These are phyloP conservation scores for Cheilosia vernalis DNA, from an alignment of 2,888 invertebrate genomes.

Conservation along the genomic window DNA sequence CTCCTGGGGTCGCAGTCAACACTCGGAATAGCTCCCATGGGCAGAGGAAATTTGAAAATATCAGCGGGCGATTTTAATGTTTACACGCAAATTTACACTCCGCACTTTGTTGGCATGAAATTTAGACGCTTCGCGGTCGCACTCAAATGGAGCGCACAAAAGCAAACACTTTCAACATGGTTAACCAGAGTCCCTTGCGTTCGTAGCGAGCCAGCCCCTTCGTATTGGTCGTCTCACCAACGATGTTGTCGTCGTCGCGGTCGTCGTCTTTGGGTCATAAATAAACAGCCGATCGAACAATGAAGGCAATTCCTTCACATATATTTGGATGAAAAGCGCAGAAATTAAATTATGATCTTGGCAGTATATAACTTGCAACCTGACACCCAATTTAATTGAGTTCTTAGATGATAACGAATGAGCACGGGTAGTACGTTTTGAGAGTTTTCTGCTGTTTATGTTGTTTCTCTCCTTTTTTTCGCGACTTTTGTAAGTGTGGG, in stretches of 20 bases:
- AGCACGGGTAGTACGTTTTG: constrained; percentile 57
- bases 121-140: constrained; percentile 67
- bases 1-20: constrained; percentile 75
- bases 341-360: constrained; percentile 74
- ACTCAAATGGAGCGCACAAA: constrained; percentile 71
- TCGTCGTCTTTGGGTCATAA: constrained; percentile 70
- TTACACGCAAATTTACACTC: constrained; percentile 84
- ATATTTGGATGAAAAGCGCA: constrained; percentile 74
- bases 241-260: constrained; percentile 30
- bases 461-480: constrained; percentile 19
- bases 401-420: constrained; percentile 77
- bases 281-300: constrained; percentile 75
- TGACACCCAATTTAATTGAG: constrained; percentile 77
- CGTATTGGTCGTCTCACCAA: constrained; percentile 4
- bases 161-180: constrained; percentile 74
- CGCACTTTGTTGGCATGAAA: constrained; percentile 75
- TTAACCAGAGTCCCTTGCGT: constrained; percentile 64
- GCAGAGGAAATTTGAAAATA: constrained; percentile 77
- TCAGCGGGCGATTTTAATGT: constrained; percentile 83
- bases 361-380: constrained; percentile 76
- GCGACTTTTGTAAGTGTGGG: constrained; percentile 32
- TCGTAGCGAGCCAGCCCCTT: constrained; percentile 1
- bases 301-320: constrained; percentile 72
- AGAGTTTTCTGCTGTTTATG: constrained; percentile 5
- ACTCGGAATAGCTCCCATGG: constrained; percentile 73